Evolutionary conservation across 2,888 invertebrate species (phyloP), one percentile per base, ranked within the genome.

Genomic region (Augochlorella aurata): DNA sequence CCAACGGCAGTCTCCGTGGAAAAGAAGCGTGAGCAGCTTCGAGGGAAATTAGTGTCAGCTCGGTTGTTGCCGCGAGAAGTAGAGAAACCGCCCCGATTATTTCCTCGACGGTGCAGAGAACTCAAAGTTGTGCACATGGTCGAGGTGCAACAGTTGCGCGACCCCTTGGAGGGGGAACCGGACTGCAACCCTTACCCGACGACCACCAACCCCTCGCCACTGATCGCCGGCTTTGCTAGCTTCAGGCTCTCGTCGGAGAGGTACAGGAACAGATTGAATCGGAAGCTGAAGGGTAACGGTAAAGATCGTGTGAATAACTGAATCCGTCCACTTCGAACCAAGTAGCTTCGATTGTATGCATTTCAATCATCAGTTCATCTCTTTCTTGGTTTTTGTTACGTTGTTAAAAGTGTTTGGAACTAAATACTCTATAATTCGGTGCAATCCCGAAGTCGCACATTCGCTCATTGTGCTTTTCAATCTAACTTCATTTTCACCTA

Each of bases 181-280:
- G 85, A 77, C 65, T 70, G 72, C 84, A 82, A 81, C 73, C 82
- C 85, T 82, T 88, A 85, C 76, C 85, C 87, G 79, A 81, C 85
- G 76, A 69, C 83, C 38, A 77, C 68, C 77, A 83, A 87, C 81
- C 84, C 85, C 77, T 84, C 84, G 52, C 77, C 79, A 16, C 68
- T 84, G 71, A 74, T 82, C 58, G 61, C 84, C 24, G n/a, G 79
- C 71, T 71, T 82, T 8, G 76, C 79, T 12, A 88, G 85, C 83
- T 86, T 90, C 79, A 88, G 88, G 81, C 76, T 90, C 66, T 90
- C 90, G 73, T 88, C 91, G 16, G 90, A 90, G 83, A 89, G 89
- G 84, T 90, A 84, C 87, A 89, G 88, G 85, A 89, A 84, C 88
- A 91, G 89, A 89, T 86, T 90, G 49, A 87, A 90, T 81, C 89